Percentiles rank a stretch among this genome's conserved stretches.
These are phyloP conservation scores for Characodon lateralis DNA, from an alignment of 2,797 vertebrate genomes.

Conservation along the genomic window DNA sequence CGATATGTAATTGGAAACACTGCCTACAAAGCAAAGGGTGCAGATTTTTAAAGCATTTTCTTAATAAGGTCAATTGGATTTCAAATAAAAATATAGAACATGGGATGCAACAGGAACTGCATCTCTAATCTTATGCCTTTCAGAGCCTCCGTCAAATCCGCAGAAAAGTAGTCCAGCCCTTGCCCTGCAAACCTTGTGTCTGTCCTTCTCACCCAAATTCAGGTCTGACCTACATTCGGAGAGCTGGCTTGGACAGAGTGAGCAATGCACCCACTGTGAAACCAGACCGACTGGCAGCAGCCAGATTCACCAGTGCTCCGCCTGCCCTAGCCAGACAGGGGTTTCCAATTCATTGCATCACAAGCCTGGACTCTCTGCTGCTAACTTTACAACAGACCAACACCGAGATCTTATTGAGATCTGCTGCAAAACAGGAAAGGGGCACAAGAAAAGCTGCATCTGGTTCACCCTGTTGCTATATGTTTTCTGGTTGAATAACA, in stretches of 20 bases:
- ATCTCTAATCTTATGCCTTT: conserved; percentile 17
- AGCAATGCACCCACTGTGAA: conserved; percentile 51
- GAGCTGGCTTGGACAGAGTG: conserved; percentile 46
- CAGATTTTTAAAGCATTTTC: not conserved
- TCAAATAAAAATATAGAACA: not conserved
- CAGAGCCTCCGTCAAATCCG: conserved; percentile 14
- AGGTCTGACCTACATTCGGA: conserved; percentile 76
- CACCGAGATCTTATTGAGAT: conserved; percentile 2
- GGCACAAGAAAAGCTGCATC: conserved; percentile 12
- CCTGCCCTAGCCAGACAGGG: conserved; percentile 51
- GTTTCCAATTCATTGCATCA: conserved; percentile 73
- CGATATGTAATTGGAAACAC: not conserved
- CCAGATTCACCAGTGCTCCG: conserved; percentile 47
- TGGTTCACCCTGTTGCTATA: conserved; percentile 2
- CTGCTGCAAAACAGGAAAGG: not conserved
- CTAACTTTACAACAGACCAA: conserved; percentile 51
- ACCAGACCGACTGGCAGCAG: conserved; percentile 66
- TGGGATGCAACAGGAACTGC: not conserved
- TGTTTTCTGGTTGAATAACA: conserved; percentile 21
- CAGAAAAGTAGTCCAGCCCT: conserved; percentile 37
- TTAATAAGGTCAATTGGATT: not conserved
- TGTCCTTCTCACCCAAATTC: conserved; percentile 64
- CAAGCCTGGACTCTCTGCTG: conserved; percentile 54
- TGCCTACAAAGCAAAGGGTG: not conserved
- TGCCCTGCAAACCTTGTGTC: conserved; percentile 40